Evolutionary conservation across 2,888 invertebrate species (phyloP), one percentile per base, ranked within the genome.

Genomic region (Sialis fuliginosa): DNA sequence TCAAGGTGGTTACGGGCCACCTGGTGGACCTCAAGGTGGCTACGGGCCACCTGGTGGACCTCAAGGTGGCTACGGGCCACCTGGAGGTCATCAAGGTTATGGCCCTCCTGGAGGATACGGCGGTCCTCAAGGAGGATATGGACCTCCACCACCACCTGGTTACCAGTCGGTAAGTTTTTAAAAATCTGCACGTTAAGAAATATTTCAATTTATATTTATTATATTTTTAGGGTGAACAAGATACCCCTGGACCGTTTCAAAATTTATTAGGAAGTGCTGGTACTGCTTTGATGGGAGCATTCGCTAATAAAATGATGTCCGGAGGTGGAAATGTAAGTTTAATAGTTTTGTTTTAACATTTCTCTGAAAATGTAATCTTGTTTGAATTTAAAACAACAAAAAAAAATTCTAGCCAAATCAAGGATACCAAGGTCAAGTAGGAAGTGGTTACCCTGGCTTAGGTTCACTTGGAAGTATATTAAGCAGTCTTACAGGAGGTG

Each of bases 241-340:
- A 62, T 47, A 55, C 58, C 22, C 35, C 44, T 10, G 47, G 49
- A 9, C 60, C 60, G 45, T 55, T 63, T 31, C 60, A 60, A 31
- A 60, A 57, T 33, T 59, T 67, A 50, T 54, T 66, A 44, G 63
- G 62, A 43, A 60, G 61, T 39, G 66, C 67, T 9, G 64, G 65
- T 43, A 55, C 62, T 22, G 60, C 64, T 6, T 55, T 68, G 31
- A 63, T 64, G 10, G 65, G 65, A 5, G 66, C 65, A 32, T 60
- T 68, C 6, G 62, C 63, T 44, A 61, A 64, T 30, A 61, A 62
- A 41, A 63, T 62, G 50, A 48, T 65, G 5, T 46, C 64, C 13
- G 53, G 59, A 42, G 58, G 59, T 33, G 45, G 22, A 43, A 43
- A 32, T 43, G 7, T 33, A 33, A n/a, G 22, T 22, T 22, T 22